Conservation (phyloP, 2,888 invertebrate species). For the Luffia ferchaultella region DNA sequence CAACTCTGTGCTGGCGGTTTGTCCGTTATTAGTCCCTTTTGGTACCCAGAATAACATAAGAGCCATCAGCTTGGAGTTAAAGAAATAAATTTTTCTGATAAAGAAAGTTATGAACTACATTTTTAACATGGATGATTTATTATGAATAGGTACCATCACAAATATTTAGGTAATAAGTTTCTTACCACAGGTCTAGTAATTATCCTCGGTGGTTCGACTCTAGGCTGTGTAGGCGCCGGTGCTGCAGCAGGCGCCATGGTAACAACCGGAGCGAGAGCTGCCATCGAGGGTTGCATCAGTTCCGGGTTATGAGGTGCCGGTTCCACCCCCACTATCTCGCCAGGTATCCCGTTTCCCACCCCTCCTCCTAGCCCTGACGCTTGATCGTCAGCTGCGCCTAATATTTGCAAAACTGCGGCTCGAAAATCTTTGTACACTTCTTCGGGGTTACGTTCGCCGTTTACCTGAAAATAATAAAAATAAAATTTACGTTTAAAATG, state of each 20-base stretch:
- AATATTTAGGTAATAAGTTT: no score
- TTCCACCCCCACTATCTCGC: slow-evolving; percentile 69
- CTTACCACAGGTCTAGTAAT: slow-evolving; percentile 35
- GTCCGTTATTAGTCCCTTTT: no score
- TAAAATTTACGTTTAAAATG: no score
- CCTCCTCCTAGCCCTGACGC: slow-evolving; percentile 69
- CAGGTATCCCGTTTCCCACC: slow-evolving; percentile 67
- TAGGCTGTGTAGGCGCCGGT: slow-evolving; percentile 14
- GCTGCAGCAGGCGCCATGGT: slow-evolving; percentile 10
- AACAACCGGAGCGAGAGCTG: slow-evolving; percentile 14
- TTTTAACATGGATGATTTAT: no score
- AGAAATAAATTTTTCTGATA: no score
- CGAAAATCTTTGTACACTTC: slow-evolving; percentile 90
- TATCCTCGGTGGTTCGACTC: slow-evolving; percentile 24
- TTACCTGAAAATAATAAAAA: slow-evolving; percentile 81
- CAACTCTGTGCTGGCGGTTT: no score
- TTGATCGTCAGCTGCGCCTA: slow-evolving; percentile 75
- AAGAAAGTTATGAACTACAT: no score
- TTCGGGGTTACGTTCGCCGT: slow-evolving; percentile 86
- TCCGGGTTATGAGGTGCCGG: slow-evolving; percentile 58
- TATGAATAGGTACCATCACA: no score
- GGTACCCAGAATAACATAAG: no score
- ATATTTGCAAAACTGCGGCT: slow-evolving; percentile 77
- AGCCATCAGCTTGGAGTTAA: no score
- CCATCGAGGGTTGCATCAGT: no score